phyloP scores from a whole-genome alignment of 2,888 invertebrate species.

The Heliconius charithonia region DNA sequence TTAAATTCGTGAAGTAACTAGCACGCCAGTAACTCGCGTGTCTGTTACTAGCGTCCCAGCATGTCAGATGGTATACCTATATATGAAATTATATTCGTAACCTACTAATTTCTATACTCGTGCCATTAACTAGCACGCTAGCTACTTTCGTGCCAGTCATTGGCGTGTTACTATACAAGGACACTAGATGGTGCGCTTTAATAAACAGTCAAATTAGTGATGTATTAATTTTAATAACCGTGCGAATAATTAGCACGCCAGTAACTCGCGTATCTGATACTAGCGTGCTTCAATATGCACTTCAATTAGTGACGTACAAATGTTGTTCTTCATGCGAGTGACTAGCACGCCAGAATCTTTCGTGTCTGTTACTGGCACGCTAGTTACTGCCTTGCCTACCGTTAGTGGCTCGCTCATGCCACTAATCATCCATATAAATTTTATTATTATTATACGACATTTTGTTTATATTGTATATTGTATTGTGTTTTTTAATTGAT shows the following conservation, averaged over 20 bases:
- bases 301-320: background rate
- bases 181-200: background rate
- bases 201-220: no score
- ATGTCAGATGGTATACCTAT: background rate
- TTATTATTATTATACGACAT: background rate
- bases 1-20: no score
- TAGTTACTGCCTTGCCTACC: no score
- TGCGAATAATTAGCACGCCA: no score
- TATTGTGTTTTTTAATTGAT: background rate
- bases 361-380: no score
- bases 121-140: background rate
- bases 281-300: no score
- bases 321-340: no score
- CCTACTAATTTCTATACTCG: background rate
- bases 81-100: background rate
- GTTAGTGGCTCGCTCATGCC: no score
- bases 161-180: background rate
- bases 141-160: background rate
- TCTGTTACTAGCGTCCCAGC: background rate
- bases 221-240: no score
- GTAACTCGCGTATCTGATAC: no score
- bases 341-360: no score
- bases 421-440: background rate
- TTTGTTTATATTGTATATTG: background rate
- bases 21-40: background rate